Evolutionary conservation across 2,797 vertebrate species (phyloP).

Genomic region (Florisuga fusca): DNA sequence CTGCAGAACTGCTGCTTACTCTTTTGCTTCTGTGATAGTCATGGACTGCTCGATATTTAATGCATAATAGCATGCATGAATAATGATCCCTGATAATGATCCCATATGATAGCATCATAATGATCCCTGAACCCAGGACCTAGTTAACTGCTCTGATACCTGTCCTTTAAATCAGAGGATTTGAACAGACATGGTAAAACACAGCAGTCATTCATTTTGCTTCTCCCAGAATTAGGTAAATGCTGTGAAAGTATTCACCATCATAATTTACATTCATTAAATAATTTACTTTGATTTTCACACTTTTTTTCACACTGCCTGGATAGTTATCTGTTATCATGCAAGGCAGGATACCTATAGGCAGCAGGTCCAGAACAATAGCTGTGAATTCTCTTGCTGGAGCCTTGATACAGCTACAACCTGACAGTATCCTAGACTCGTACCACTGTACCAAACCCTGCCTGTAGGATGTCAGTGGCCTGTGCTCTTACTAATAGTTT

Average conservation of each 20-base stretch:
- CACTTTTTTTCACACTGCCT: neutral
- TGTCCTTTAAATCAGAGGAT: neutral
- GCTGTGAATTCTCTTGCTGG: neutral
- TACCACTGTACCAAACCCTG: neutral
- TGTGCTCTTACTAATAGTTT: neutral
- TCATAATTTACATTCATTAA: neutral
- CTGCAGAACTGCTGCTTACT: neutral
- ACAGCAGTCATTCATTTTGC: neutral
- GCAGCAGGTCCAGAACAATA: neutral
- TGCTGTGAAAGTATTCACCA: neutral
- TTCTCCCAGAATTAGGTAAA: neutral
- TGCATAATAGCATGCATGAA: neutral
- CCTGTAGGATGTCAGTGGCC: neutral
- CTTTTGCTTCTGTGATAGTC: neutral
- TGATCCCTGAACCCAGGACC: neutral
- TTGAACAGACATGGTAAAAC: neutral
- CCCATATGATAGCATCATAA: neutral
- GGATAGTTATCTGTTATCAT: neutral
- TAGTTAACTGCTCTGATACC: neutral
- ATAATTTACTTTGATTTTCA: neutral
- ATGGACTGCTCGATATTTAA: neutral
- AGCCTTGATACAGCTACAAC: neutral
- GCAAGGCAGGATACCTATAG: neutral
- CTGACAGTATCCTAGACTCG: neutral
- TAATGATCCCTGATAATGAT: too few species aligned